Evolutionary conservation across 2,113 vertebrate genomes (phyloP).

Genomic region (Haliaeetus leucogaster): DNA sequence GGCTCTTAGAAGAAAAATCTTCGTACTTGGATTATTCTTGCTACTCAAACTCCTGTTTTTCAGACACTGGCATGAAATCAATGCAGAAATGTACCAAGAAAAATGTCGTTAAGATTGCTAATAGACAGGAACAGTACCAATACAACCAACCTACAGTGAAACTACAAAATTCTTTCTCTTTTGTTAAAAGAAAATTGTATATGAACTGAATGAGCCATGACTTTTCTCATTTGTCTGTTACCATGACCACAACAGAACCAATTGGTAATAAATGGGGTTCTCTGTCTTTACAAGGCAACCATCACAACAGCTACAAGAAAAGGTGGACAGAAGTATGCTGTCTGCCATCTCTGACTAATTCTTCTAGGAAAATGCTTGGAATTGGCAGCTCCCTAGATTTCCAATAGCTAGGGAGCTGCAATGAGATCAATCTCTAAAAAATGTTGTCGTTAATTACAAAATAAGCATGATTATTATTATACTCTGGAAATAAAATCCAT

Average conservation of each 20-base stretch:
- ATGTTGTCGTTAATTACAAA: slow-evolving; percentile 19
- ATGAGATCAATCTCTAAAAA: background rate
- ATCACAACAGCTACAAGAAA: background rate
- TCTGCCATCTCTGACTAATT: background rate
- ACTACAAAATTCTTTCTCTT: background rate
- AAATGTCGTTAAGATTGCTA: background rate
- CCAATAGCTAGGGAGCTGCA: background rate
- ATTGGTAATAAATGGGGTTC: background rate
- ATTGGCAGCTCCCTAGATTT: background rate
- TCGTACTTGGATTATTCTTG: background rate
- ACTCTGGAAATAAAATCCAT: background rate
- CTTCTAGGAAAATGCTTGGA: background rate
- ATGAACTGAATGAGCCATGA: background rate
- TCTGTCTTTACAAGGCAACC: background rate
- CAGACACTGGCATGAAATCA: background rate
- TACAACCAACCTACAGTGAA: background rate
- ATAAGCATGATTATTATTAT: background rate
- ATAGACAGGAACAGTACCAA: background rate
- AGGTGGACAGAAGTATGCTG: background rate
- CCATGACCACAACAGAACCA: background rate
- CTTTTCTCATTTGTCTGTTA: background rate
- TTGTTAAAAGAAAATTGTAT: background rate
- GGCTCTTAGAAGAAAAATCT: background rate
- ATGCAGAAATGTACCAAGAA: background rate
- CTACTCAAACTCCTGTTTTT: background rate